Evolutionary conservation across 1,140 invertebrate species (phyloP).

Genomic region (Macrobrachium nipponense): DNA sequence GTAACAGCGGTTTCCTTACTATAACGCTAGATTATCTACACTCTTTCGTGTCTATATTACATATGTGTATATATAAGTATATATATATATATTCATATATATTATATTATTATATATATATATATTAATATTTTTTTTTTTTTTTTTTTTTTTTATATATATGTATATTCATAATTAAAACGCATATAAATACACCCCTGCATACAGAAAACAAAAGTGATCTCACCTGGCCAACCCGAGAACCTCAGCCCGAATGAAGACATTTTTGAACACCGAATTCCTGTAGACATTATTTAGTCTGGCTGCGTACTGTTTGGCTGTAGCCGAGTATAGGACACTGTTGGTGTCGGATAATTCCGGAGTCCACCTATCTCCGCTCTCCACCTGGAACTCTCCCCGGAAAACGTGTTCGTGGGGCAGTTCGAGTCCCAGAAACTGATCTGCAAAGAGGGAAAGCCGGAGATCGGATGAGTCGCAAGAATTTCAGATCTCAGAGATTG

Average conservation of each 20-base stretch:
- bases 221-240: conserved; percentile 33
- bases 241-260: conserved; percentile 47
- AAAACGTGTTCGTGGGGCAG: conserved; percentile 52
- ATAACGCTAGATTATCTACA: too few species aligned
- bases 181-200: neutral
- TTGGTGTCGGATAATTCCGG: conserved; percentile 27
- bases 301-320: conserved; percentile 30
- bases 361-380: conserved; percentile 42
- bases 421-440: conserved; percentile 52
- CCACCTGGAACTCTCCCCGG: conserved; percentile 37
- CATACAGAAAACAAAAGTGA: neutral
- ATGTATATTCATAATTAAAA: too few species aligned
- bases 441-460: neutral
- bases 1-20: too few species aligned
- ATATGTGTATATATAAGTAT: too few species aligned
- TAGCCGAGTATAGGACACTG: conserved; percentile 30
- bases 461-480: too few species aligned
- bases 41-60: too few species aligned
- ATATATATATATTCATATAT: too few species aligned
- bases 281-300: conserved; percentile 38
- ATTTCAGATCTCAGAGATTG: too few species aligned
- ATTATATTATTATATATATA: too few species aligned
- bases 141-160: too few species aligned
- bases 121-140: too few species aligned
- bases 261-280: conserved; percentile 53